phyloP scores from a whole-genome alignment of 2,113 vertebrate species.

The Mormyrus iriodes region DNA sequence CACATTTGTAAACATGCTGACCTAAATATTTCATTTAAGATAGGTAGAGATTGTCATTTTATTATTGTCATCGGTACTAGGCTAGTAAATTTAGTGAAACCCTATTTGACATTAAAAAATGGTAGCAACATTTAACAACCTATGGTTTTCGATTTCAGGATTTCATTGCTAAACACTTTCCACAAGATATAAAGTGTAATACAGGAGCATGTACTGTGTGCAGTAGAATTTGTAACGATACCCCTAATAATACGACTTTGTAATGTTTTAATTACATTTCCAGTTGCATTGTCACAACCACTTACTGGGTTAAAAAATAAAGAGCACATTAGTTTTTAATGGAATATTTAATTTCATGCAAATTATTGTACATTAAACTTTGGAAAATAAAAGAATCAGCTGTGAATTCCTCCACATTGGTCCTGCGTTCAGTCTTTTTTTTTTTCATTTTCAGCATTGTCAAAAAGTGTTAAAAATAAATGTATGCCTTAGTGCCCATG shows the following conservation, averaged over 20 bases:
- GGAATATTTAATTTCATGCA: neutral
- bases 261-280: neutral
- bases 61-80: neutral
- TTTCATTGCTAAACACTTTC: neutral
- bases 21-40: neutral
- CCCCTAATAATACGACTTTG: neutral
- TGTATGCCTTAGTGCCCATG: neutral
- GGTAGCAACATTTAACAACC: neutral
- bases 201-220: neutral
- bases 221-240: neutral
- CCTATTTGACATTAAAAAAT: neutral
- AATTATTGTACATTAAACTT: conserved; percentile 3
- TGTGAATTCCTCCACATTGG: conserved; percentile 2
- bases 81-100: neutral
- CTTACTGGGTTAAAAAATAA: neutral
- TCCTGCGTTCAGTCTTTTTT: conserved; percentile 4
- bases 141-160: neutral
- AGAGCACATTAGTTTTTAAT: neutral
- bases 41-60: neutral
- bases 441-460: neutral
- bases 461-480: neutral
- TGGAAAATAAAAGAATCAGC: neutral
- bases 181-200: neutral
- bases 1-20: neutral
- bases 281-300: neutral